phyloP scores from a whole-genome alignment of 1,140 invertebrate species.

The Temnothorax nylanderi region DNA sequence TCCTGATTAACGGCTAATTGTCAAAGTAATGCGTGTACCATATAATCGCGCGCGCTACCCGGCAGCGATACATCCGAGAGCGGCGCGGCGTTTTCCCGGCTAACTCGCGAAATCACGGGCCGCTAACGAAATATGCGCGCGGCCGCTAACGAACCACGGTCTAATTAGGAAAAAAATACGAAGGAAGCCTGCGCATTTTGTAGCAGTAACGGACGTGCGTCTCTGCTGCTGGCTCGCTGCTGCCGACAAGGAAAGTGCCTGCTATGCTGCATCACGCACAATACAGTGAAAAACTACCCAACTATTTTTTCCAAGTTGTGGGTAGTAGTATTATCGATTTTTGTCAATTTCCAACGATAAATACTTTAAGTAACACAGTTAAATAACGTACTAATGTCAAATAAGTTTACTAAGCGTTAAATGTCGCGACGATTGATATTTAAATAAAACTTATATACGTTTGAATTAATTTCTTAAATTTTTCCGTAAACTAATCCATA shows the following conservation, averaged over 20 bases:
- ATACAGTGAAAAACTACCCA: constrained; percentile 16
- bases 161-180: constrained; percentile 64
- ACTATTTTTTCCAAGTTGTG: neutral
- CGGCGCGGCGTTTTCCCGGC: constrained; percentile 44
- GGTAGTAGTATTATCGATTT: neutral
- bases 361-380: neutral
- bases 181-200: constrained; percentile 50
- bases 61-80: constrained; percentile 56
- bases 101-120: constrained; percentile 58
- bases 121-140: constrained; percentile 53
- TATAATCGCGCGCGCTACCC: constrained; percentile 18
- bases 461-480: neutral
- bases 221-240: constrained; percentile 63
- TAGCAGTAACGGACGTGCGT: constrained; percentile 56
- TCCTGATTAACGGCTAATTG: constrained; percentile 56
- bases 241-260: constrained; percentile 30
- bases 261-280: constrained; percentile 17
- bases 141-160: constrained; percentile 69
- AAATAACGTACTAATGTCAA: neutral
- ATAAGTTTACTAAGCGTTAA: neutral
- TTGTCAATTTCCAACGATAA: neutral
- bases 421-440: neutral
- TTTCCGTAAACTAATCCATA: neutral
- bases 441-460: neutral
- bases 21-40: constrained; percentile 47